Base-by-base conservation (phyloP, 1,140 invertebrate species). In the Aphelinus certus region DNA sequence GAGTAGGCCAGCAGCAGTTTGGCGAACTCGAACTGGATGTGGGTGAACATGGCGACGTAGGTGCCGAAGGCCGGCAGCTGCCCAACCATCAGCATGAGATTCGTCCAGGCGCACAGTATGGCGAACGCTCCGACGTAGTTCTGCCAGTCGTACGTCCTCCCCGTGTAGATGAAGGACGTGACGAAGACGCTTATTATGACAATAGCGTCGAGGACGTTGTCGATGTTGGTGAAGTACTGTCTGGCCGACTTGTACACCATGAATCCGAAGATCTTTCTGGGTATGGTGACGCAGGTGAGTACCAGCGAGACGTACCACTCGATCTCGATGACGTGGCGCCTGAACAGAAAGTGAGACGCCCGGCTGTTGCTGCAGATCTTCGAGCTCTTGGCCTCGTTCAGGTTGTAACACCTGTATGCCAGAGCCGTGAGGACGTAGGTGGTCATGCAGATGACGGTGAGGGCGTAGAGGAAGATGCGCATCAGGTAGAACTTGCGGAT, bases 21-120 rank as follows among this genome's bases (percentile, higher is more conserved):
- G 1, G 90, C 84, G 75, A 92, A 92, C 77, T 92, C 91, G 53
- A 88, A 90, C 43, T 91, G 88, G 48, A 92, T 91, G 69, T 90
- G 91, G n/a, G 90, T 90, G 73, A 91, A 92, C 91, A 92, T 92
- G 0, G 91, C 91, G 1, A 92, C 91, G 75, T 92, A 92, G 46
- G 91, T 89, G 7, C 91, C 92, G 78, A 92, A 92, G 76, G 91
- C 88, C 9, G 92, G 92, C 7, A 92, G 79, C 71, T 92, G 90
- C 3, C 92, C 92, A 77, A 92, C 90, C 88, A 92, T 90, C 5
- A 92, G 80, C 90, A 92, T 91, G 43, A 92, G 80, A 78, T 92
- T 91, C 0, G 90, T 91, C 91, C 91, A 92, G 47, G 90, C 91
- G 43, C 91, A 90, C 0, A 92, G 82, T 3, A 92, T 90, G 7